Evolutionary conservation across 1,140 invertebrate species (phyloP), one percentile per base, ranked within the genome.

Genomic region (Papilio dardanus): DNA sequence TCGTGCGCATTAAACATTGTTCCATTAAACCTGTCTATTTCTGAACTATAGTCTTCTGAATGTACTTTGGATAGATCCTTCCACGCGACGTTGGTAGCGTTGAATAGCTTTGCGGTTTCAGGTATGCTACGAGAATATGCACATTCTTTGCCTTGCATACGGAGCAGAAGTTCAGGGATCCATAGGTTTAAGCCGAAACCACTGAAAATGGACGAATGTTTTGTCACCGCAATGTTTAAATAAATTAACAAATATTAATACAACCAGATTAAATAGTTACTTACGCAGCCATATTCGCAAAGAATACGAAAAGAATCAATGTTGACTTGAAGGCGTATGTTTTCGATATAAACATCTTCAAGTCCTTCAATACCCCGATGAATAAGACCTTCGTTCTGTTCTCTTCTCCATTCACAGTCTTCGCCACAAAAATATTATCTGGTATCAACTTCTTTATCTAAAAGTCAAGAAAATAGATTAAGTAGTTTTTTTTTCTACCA

Each of bases 111-210:
- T 0, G 82, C 78, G 8, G 80, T 79, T 46, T 87, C 83, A 50
- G 81, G 81, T 28, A 28, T 62, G 28, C 77, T 42, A 12, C 33
- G 76, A 35, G 33, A 76, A 7, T 12, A 77, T n/a, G 79, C 86
- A 71, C 91, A 93, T 7, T 82, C 83, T 19, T 79, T 81, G 0
- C 83, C 82, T 75, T 91, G 86, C 84, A 87, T 88, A 3, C 95
- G 92, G 10, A 95, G 94, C 35, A 96, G 95, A 5, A 96, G 86
- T 84, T 96, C 96, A 19, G 96, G 96, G 19, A 96, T 94, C 96
- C 96, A 96, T 19, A 96, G 89, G 74, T 96, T 96, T 6, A 96
- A 84, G 2, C 96, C 96, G 73, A 96, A 96, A 76, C 96, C 96
- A 3, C 96, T 96, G 84, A 4, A 92, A 37, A 37, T 37, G 35